Base-by-base conservation (phyloP, 2,888 invertebrate species). In the Gastracanthus pulcherrimus region DNA sequence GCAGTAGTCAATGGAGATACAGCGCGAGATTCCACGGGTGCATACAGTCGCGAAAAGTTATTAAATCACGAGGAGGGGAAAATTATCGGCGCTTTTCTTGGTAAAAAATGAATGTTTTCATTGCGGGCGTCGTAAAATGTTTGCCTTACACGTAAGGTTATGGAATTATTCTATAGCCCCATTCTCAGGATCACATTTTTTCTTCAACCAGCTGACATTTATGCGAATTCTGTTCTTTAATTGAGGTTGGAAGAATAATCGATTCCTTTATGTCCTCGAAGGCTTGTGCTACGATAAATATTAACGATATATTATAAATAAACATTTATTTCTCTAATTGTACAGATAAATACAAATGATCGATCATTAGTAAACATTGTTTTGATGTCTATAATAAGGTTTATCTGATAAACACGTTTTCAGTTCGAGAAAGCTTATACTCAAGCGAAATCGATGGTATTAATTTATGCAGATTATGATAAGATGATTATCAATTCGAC, bases 51-150 rank as follows among this genome's bases (percentile, higher is more conserved):
- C 36, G 36, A 67, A 45, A 48, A 45, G 67, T 48, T 67, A 67
- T 67, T 67, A 66, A 67, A 67, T 67, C n/a, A 67, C 29, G 4
- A n/a, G n/a, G 45, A 31, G 29, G 48, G 29, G n/a, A 31, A 48
- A 67, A 67, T 13, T 67, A 9, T 38, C 26, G 62, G 11, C 55
- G 41, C 41, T 41, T 41, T 38, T 16, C 26, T 3, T n/a, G 19
- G 9, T n/a, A 62, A 31, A 64, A 16, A 66, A 66, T 36, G 41
- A 66, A 66, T 66, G 19, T 23, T 66, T 31, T 60, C 29, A 6
- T 0, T 0, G 55, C 3, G 38, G 3, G 9, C 7, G 38, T 9
- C 11, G 26, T 55, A 55, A 55, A 55, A 55, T 19, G 55, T 26
- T 55, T 26, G 55, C 51, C 2, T n/a, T n/a, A n/a, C n/a, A n/a